Percentiles rank a stretch among this genome's conserved stretches.
phyloP scores from a whole-genome alignment of 2,113 vertebrate genomes.

The Rousettus leschenaultii region DNA sequence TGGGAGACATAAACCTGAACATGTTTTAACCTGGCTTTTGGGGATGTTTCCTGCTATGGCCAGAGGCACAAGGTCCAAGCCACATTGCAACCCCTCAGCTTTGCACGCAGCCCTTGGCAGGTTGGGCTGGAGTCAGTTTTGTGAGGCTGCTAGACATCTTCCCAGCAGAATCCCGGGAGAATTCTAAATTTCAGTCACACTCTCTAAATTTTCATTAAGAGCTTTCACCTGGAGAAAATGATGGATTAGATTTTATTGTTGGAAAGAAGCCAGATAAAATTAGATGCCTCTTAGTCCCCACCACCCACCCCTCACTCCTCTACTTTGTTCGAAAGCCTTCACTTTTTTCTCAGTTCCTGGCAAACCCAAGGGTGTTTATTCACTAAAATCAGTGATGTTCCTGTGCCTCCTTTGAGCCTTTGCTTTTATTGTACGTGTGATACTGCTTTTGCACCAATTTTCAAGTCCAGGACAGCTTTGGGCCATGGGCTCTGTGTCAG shows the following conservation, averaged over 20 bases:
- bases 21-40: background rate
- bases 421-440: background rate
- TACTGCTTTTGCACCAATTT: constrained; percentile 17
- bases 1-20: background rate
- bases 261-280: constrained; percentile 83
- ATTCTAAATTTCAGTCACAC: constrained; percentile 81
- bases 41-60: background rate
- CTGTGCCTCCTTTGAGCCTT: constrained; percentile 30
- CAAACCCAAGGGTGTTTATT: constrained; percentile 71
- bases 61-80: background rate
- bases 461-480: background rate
- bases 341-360: constrained; percentile 65
- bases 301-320: background rate
- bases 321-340: constrained; percentile 45
- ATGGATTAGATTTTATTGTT: constrained; percentile 83
- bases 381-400: constrained; percentile 48
- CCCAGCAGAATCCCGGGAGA: constrained; percentile 75
- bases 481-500: background rate
- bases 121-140: constrained; percentile 64
- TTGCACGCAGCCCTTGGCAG: constrained; percentile 44
- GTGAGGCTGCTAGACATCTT: constrained; percentile 72
- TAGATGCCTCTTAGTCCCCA: constrained; percentile 75
- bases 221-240: constrained; percentile 77
- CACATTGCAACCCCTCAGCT: background rate
- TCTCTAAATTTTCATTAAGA: constrained; percentile 81